These are phyloP conservation scores for Achatina immaculata DNA, from an alignment of 1,140 invertebrate species.

Conservation along the genomic window DNA sequence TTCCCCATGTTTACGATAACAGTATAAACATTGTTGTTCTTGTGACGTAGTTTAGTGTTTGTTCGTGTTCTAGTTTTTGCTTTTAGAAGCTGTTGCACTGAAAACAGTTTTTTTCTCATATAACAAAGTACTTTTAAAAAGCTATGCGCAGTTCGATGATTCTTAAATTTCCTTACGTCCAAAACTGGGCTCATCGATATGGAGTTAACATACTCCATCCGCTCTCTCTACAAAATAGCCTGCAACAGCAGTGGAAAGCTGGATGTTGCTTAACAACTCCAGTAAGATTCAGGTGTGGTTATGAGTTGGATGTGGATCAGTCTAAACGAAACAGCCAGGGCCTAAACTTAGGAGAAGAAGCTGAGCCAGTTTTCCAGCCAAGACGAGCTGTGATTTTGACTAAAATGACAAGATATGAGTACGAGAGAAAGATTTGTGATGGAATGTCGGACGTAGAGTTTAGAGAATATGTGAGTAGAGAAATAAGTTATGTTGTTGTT, in stretches of 20 bases:
- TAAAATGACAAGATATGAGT: slow-evolving; percentile 90
- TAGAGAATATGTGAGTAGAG: slow-evolving; percentile 76
- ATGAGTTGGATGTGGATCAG: not conserved
- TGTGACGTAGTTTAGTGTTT: too few relatives aligned
- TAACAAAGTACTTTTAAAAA: not conserved
- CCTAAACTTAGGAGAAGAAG: slow-evolving; percentile 34
- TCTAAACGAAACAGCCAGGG: slow-evolving; percentile 4
- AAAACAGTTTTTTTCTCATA: not conserved
- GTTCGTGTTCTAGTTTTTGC: too few relatives aligned
- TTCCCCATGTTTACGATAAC: too few relatives aligned
- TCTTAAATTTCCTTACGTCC: not conserved
- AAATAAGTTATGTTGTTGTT: too few relatives aligned
- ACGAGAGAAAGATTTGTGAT: slow-evolving; percentile 82
- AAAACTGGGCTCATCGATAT: not conserved
- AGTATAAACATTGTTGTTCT: too few relatives aligned
- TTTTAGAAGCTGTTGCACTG: too few relatives aligned
- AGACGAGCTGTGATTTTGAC: slow-evolving; percentile 82
- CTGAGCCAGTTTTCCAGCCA: slow-evolving; percentile 68
- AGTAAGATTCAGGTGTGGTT: not conserved
- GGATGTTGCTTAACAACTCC: not conserved
- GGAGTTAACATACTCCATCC: not conserved
- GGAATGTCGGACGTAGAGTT: slow-evolving; percentile 79
- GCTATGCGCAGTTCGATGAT: not conserved
- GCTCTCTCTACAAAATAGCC: not conserved
- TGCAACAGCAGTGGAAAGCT: not conserved